Conservation (phyloP, 2,888 invertebrate species). For the Andrena camellia region DNA sequence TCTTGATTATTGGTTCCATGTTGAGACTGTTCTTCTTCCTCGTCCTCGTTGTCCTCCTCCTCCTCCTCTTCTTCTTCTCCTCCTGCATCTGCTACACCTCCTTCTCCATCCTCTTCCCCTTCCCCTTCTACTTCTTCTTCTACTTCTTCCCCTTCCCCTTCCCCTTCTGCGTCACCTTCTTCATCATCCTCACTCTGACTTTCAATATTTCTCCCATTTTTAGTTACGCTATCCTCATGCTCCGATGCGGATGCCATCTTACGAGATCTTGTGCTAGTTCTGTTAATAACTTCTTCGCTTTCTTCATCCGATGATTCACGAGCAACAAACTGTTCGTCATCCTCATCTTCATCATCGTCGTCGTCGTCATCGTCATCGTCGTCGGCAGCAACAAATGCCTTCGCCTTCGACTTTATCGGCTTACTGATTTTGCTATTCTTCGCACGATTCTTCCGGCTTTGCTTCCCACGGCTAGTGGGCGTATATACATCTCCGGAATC, state of each 20-base stretch:
- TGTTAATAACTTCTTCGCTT: constrained; percentile 73
- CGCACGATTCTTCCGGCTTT: constrained; percentile 78
- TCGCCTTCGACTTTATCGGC: constrained; percentile 72
- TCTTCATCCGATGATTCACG: constrained; percentile 75
- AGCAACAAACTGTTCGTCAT: constrained; percentile 66
- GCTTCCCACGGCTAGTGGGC: constrained; percentile 84
- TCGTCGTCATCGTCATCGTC: constrained; percentile 75
- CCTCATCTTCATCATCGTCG: constrained; percentile 65
- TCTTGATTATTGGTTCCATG: constrained; percentile 60
- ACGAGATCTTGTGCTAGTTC: constrained; percentile 72
- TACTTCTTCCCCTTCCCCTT: constrained; percentile 45
- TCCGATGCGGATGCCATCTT: constrained; percentile 60
- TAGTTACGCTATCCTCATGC: constrained; percentile 33
- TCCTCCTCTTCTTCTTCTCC: constrained; percentile 50
- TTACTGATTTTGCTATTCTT: constrained; percentile 77
- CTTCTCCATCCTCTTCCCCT: constrained; percentile 41
- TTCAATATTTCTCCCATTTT: constrained; percentile 53
- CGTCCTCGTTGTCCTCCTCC: constrained; percentile 48
- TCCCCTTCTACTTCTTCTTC: constrained; percentile 36
- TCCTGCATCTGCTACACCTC: constrained; percentile 35
- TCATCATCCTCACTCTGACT: constrained; percentile 64
- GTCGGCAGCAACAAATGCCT: constrained; percentile 64
- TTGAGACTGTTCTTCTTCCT: constrained; percentile 59
- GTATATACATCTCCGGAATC: constrained; percentile 87
- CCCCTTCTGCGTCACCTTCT: constrained; percentile 27